Base-by-base conservation (phyloP, 2,797 vertebrate species). In the Lycodopsis pacificus region DNA sequence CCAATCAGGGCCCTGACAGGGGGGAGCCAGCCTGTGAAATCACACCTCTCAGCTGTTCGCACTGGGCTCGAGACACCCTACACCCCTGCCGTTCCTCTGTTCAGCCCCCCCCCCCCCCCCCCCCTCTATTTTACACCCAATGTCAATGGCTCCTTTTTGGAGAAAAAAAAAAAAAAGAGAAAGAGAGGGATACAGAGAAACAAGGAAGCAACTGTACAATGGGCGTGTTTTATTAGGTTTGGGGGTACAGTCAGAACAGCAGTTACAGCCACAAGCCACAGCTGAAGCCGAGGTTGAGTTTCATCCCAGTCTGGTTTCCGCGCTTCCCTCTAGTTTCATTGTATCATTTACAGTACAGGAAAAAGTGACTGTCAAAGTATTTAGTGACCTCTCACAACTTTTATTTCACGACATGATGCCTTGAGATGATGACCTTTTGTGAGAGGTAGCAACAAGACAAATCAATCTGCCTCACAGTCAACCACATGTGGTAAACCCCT, bases 11-110 rank as follows among this genome's bases (percentile, higher is more conserved):
- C 82, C 70, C 80, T 98, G 97, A 97, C 97, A 97, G 95, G 83
- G 93, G 91, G 91, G 93, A 89, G 92, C 93, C 94, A 94, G 95
- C 93, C 94, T 96, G 89, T 95, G 95, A 97, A 96, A 96, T 97
- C 96, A 97, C 96, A 96, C 95, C 88, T 94, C 96, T 98, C 98
- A 99, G 97, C 98, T 99, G 98, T 98, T 95, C 93, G 89, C 95
- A 93, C 94, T 94, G 92, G 86, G 91, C 92, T 91, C 65, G 84
- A 94, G 95, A 95, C 93, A 96, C 93, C 94, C 95, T 94, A 96
- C 93, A 96, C 95, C 94, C 91, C 88, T 82, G 80, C 81, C 70
- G 88, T 77, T 87, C 79, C 82, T 87, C 89, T 79, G 79, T 74
- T 80, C 81, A 73, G 64, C 74, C 81, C 65, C 87, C 71, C 65